Percentiles rank a stretch among this genome's conserved stretches.
phyloP scores from a whole-genome alignment of 2,113 vertebrate genomes.

The Prochilodus magdalenae region DNA sequence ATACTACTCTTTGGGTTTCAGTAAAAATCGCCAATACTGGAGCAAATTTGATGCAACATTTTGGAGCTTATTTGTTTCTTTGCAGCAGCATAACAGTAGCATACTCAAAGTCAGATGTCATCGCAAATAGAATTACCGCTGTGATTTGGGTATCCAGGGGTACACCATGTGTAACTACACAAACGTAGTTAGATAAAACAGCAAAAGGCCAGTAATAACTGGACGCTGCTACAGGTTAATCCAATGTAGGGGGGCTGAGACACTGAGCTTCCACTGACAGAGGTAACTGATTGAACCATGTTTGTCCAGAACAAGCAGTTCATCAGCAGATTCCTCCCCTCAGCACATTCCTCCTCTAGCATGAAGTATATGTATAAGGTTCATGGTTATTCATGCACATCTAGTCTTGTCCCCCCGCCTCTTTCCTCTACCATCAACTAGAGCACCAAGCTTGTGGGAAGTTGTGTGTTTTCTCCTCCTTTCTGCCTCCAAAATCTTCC shows the following conservation, averaged over 20 bases:
- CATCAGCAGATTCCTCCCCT: conserved; percentile 24
- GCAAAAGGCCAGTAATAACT: neutral
- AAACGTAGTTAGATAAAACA: neutral
- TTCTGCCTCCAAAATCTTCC: conserved; percentile 28
- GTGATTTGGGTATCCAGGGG: no score
- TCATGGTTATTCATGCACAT: conserved; percentile 24
- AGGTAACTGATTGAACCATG: neutral
- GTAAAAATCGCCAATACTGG: no score
- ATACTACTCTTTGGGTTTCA: no score
- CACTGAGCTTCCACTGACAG: neutral
- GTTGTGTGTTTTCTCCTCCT: conserved; percentile 1
- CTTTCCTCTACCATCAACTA: neutral
- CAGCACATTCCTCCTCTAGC: conserved; percentile 25
- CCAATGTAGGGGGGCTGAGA: neutral
- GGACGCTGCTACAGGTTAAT: neutral
- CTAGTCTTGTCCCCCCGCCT: neutral
- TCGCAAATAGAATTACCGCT: no score
- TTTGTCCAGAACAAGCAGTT: neutral
- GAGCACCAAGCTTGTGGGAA: neutral
- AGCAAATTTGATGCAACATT: no score
- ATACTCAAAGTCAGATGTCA: no score
- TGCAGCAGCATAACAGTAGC: no score
- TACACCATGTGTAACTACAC: neutral
- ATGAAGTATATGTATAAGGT: neutral
- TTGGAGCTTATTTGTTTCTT: no score